Evolutionary conservation across 2,888 invertebrate genomes (phyloP).

Genomic region (Cabera pusaria): DNA sequence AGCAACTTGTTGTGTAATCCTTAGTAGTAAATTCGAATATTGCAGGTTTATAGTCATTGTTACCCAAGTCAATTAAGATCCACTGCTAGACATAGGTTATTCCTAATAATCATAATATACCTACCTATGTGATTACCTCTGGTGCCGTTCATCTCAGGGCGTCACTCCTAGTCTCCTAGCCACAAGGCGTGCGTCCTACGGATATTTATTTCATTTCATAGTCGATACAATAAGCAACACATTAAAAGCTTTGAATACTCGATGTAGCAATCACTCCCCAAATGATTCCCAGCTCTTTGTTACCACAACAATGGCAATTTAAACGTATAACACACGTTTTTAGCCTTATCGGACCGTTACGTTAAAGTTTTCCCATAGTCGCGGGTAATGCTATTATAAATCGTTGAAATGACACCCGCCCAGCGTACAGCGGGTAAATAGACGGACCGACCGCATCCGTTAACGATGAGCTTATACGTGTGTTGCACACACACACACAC

Average conservation of each 20-base stretch:
- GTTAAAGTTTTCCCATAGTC: conserved; percentile 39
- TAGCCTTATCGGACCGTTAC: conserved; percentile 35
- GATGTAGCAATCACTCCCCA: conserved; percentile 27
- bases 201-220: too few species aligned
- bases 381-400: conserved; percentile 36
- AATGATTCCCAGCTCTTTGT: conserved; percentile 34
- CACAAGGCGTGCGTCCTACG: too few species aligned
- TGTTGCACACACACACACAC: conserved; percentile 35
- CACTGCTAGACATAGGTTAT: too few species aligned
- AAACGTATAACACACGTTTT: conserved; percentile 35
- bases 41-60: too few species aligned
- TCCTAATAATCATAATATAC: too few species aligned
- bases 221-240: background rate
- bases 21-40: too few species aligned
- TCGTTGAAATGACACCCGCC: conserved; percentile 41
- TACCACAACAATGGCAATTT: conserved; percentile 30
- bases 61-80: too few species aligned
- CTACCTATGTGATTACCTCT: too few species aligned
- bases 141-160: too few species aligned
- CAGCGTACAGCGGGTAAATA: conserved; percentile 36
- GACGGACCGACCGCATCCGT: conserved; percentile 61
- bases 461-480: conserved; percentile 32
- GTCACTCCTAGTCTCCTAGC: too few species aligned
- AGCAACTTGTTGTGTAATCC: too few species aligned
- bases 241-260: conserved; percentile 5